Evolutionary conservation across 1,140 invertebrate species (phyloP), one percentile per base, ranked within the genome.

Genomic region (Magallana gigas): DNA sequence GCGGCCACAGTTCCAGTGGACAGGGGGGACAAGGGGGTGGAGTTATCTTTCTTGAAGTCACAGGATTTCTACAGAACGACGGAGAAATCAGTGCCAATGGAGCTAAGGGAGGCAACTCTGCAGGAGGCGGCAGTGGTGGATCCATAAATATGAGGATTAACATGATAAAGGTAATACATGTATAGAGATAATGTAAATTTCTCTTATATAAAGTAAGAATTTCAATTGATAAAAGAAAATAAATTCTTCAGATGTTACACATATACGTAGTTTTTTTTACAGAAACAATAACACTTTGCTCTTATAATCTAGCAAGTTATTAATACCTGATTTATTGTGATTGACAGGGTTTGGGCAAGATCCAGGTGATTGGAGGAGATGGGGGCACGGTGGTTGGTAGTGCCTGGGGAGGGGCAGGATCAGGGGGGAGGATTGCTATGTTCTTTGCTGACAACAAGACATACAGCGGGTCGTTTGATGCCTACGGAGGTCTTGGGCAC

Each of bases 61-160:
- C 88, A 16, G 86, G 83, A 12, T 90, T 84, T 1, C 82, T 93
- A 9, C 91, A 92, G 71, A 91, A 91, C 83, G 91, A 93, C 85
- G 92, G 92, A 12, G 62, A 89, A 36, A 90, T 92, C 16, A 90
- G 83, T 16, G 88, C 87, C 89, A 92, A 92, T 84, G 92, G 92
- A 8, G 89, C 88, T 58, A 57, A 57, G 58, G 92, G 89, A 18
- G 83, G 62, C 62, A 48, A 81, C 16, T 85, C 85, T 16, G 88
- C 84, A 18, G 92, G 92, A 83, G 92, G 92, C 62, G 92, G 92
- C 12, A 93, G 92, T 86, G 92, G 91, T 64, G 92, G 92, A 1
- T 91, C 91, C 58, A 90, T 92, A n/a, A 48, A 88, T 16, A 89
- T 93, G 57, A 82, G 92, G 18, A 85, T 91, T 14, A 83, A 88